These are phyloP conservation scores for Ifrita kowaldi DNA, from an alignment of 2,113 vertebrate species.

Conservation along the genomic window DNA sequence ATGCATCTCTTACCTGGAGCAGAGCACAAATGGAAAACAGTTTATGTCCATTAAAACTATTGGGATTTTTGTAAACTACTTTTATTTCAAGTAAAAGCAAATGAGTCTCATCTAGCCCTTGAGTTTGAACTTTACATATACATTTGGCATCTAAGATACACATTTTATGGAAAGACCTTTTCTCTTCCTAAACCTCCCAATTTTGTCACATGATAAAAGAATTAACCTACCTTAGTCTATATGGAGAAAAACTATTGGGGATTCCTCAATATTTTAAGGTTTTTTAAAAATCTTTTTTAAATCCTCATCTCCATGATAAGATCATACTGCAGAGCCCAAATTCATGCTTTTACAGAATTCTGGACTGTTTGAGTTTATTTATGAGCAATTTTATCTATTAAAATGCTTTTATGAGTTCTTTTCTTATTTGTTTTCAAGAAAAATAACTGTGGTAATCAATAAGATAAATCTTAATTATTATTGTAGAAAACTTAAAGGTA, in stretches of 20 bases:
- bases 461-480: not conserved
- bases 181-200: not conserved
- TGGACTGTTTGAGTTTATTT: not conserved
- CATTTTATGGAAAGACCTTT: not conserved
- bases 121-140: accelerated
- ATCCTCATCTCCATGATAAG: not conserved
- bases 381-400: not conserved
- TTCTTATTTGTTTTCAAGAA: not conserved
- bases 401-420: not conserved
- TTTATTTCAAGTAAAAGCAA: not conserved
- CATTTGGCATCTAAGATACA: not conserved
- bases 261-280: not conserved
- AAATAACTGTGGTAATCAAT: not conserved
- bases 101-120: not conserved
- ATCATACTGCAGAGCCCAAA: not conserved
- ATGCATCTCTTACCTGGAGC: not conserved
- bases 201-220: not conserved
- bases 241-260: not conserved
- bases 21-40: not conserved
- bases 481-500: not conserved
- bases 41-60: not conserved
- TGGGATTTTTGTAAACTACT: not conserved
- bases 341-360: not conserved
- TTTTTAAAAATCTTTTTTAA: accelerated
- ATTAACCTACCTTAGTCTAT: not conserved